Conservation (phyloP, 2,113 vertebrate species). For the Noturus placidus region DNA sequence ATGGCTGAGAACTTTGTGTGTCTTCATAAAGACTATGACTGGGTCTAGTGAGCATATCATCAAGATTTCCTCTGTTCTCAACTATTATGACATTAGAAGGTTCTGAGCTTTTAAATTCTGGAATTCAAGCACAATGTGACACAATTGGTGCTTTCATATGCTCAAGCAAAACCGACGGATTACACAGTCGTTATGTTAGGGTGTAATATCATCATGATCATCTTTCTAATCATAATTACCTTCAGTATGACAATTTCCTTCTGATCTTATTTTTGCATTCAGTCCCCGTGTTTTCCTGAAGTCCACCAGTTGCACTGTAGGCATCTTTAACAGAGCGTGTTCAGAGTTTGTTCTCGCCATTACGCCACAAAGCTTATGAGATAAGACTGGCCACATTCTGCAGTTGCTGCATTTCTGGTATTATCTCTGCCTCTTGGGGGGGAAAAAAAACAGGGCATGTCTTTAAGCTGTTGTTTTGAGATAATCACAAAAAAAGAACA, state of each 20-base stretch:
- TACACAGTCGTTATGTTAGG: neutral
- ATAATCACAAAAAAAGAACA: neutral
- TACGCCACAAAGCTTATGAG: neutral
- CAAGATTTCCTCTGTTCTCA: too few species aligned
- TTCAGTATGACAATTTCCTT: neutral
- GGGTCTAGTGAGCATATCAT: too few species aligned
- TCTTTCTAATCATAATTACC: neutral
- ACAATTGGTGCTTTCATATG: too few species aligned
- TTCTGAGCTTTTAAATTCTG: too few species aligned
- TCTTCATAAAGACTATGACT: too few species aligned
- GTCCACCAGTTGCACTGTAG: slow-evolving; percentile 11
- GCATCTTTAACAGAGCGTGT: neutral
- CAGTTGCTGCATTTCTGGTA: neutral
- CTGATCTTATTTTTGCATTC: neutral
- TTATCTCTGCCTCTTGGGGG: neutral
- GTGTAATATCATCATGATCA: neutral
- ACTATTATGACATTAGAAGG: too few species aligned
- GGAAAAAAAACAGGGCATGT: neutral
- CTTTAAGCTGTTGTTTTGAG: neutral
- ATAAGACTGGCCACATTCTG: neutral
- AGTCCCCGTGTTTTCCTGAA: neutral
- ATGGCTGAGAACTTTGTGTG: too few species aligned
- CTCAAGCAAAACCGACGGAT: neutral
- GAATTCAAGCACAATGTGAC: too few species aligned
- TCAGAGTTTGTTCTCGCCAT: neutral